Evolutionary conservation across 2,113 vertebrate genomes (phyloP), one percentile per base, ranked within the genome.

Genomic region (Tichodroma muraria): DNA sequence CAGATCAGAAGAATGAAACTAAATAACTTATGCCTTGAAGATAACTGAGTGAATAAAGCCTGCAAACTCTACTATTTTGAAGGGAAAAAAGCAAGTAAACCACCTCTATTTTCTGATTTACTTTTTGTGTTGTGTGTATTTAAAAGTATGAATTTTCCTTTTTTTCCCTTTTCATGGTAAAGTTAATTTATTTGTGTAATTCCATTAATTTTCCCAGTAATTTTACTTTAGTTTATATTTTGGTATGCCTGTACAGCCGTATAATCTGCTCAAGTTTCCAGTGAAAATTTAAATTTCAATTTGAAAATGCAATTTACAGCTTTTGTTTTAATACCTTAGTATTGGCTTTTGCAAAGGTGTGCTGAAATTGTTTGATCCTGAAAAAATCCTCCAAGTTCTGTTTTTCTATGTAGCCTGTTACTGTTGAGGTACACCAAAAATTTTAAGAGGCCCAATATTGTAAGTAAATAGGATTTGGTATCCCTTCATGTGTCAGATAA

Each of bases 61-160:
- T 94, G 66, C 54, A 76, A 85, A 91, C 85, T 61, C 73, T 85
- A 13, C 78, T 87, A 35, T 89, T 94, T 82, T 87, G 57, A 84
- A 92, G 49, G 79, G 19, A 50, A 82, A 80, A 91, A 87, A 89
- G 71, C 81, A 82, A 93, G 88, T 80, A 91, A 91, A 88, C 47
- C 60, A 54, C 35, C 10, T 66, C 88, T 33, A 59, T 86, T 86
- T 80, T 72, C 42, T 81, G 9, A 68, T 77, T 65, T 91, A 47
- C 50, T 50, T 88, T 72, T 72, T 88, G 28, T 76, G 11, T 85
- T 92, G 35, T 88, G 20, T 85, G 23, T 88, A 68, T 69, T 80
- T 92, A 42, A 25, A 92, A 70, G 27, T 81, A 47, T 50, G 18
- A 59, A 7, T 85, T 76, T 80, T 66, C 14, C 4, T 38, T 44